These are phyloP conservation scores for Fundulus diaphanus DNA, from an alignment of 2,797 vertebrate genomes.

Conservation along the genomic window DNA sequence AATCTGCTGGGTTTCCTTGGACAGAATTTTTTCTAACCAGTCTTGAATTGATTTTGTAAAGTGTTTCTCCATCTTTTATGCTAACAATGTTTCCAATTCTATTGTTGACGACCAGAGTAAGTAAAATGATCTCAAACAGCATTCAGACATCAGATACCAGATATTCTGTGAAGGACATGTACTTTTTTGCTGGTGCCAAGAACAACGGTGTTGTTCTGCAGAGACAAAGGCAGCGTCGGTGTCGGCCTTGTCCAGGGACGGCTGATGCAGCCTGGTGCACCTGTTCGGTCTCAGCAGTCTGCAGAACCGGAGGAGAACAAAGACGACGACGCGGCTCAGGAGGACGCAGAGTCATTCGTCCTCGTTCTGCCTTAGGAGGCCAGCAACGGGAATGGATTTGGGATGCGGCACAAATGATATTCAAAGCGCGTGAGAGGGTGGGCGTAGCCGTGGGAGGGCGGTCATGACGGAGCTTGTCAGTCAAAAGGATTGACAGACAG, in stretches of 20 bases:
- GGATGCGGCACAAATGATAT: slow-evolving; percentile 29
- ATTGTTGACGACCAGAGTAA: not conserved
- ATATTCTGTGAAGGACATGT: not conserved
- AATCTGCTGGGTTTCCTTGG: no score
- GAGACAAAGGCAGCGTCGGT: not conserved
- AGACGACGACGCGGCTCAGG: slow-evolving; percentile 45
- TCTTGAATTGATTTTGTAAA: no score
- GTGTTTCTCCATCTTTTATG: not conserved
- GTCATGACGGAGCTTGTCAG: slow-evolving; percentile 68
- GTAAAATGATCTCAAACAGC: not conserved
- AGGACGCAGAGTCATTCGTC: slow-evolving; percentile 23
- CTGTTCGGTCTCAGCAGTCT: slow-evolving; percentile 62
- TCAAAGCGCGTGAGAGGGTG: slow-evolving; percentile 37
- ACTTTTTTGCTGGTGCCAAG: not conserved
- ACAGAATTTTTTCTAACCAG: no score
- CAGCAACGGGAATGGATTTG: not conserved
- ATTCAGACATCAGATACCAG: not conserved
- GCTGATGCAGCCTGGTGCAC: slow-evolving; percentile 68
- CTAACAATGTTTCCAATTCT: not conserved
- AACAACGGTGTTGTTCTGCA: not conserved
- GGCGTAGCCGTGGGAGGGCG: slow-evolving; percentile 26
- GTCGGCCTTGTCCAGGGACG: not conserved
- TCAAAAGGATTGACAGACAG: slow-evolving; percentile 73
- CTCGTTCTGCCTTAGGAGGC: slow-evolving; percentile 1
- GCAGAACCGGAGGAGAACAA: slow-evolving; percentile 29